Evolutionary conservation across 2,797 vertebrate genomes (phyloP).

Genomic region (Xiphophorus birchmanni): DNA sequence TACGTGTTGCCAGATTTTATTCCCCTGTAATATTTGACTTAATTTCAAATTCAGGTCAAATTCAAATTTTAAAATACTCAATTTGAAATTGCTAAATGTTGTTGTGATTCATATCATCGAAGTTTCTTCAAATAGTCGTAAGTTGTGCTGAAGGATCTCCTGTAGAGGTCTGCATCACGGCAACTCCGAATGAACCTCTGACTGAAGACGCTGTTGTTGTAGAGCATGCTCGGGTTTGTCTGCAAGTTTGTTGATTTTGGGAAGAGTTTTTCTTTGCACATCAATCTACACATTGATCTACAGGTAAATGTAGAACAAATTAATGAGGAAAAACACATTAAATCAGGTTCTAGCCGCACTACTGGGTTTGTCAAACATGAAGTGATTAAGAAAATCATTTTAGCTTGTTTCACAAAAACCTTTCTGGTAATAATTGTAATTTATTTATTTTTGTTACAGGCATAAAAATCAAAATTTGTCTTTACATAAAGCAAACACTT

Average conservation of each 20-base stretch:
- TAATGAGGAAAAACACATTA: neutral
- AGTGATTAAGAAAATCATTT: neutral
- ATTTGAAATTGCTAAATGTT: neutral
- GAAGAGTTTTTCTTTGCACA: neutral
- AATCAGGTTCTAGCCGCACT: neutral
- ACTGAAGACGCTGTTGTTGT: neutral
- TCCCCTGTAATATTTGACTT: neutral
- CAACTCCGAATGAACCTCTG: neutral
- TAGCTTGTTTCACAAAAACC: neutral
- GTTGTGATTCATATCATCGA: neutral
- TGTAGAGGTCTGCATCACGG: neutral
- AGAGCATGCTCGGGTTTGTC: neutral
- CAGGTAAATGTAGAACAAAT: neutral
- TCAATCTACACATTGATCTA: neutral
- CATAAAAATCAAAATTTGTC: neutral
- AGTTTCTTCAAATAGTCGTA: neutral
- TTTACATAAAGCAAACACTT: constrained; percentile 5
- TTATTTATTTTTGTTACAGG: neutral
- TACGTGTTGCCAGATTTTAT: neutral
- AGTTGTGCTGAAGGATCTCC: neutral
- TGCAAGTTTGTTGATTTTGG: neutral
- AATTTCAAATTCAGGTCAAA: neutral
- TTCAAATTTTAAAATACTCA: neutral
- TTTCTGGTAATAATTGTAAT: neutral
- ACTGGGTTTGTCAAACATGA: neutral